Evolutionary conservation across 2,797 vertebrate genomes (phyloP).

Genomic region (Acanthis flammea): DNA sequence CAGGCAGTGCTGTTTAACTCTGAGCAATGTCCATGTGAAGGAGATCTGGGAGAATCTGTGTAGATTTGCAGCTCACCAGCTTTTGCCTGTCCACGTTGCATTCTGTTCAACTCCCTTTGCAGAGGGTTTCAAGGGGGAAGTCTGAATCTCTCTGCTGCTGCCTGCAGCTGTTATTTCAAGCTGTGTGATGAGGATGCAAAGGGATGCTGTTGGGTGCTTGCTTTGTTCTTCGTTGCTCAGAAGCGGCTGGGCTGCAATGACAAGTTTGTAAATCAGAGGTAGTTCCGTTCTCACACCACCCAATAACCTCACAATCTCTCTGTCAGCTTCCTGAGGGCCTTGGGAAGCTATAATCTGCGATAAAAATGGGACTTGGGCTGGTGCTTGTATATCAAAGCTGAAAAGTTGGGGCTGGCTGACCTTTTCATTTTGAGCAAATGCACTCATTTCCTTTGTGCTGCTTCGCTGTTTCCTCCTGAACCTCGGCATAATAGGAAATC

Average conservation of each 20-base stretch:
- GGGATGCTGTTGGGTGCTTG: background rate
- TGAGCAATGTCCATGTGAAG: background rate
- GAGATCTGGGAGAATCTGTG: background rate
- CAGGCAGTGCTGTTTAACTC: background rate
- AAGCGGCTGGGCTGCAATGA: background rate
- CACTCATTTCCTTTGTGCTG: constrained; percentile 54
- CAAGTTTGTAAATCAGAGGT: constrained; percentile 32
- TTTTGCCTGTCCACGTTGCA: background rate
- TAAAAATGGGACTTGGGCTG: constrained; percentile 50
- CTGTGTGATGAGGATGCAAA: background rate
- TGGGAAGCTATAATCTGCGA: constrained; percentile 45
- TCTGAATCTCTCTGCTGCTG: background rate
- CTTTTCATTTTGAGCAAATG: constrained; percentile 50
- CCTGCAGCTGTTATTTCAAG: constrained; percentile 9
- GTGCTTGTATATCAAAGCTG: constrained; percentile 4
- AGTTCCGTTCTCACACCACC: constrained; percentile 62
- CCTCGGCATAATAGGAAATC: constrained; percentile 41
- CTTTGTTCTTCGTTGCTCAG: background rate
- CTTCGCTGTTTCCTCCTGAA: constrained; percentile 27
- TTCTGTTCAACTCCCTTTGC: background rate
- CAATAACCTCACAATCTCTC: constrained; percentile 34
- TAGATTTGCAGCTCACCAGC: background rate
- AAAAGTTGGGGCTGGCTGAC: constrained; percentile 35
- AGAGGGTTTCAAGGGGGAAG: background rate
- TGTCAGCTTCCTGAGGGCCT: constrained; percentile 54